These are phyloP conservation scores for Plemyria rubiginata DNA, from an alignment of 2,888 invertebrate genomes.

Conservation along the genomic window DNA sequence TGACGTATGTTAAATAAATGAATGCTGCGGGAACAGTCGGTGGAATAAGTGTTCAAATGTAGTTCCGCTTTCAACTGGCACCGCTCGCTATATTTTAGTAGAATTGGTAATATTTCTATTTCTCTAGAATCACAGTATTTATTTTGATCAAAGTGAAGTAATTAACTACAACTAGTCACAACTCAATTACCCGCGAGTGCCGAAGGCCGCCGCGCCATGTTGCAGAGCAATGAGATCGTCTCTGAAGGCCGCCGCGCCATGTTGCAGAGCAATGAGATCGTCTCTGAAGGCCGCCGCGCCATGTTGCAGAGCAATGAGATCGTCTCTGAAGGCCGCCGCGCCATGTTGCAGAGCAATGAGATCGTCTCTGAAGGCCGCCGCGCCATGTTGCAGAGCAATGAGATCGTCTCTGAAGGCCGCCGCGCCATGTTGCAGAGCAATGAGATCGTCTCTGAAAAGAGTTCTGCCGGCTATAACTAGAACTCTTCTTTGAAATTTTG, in stretches of 20 bases:
- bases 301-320: conserved; percentile 1
- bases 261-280: not conserved
- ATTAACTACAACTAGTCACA: no score
- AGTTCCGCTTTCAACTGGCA: no score
- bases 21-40: no score
- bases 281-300: conserved; percentile 1
- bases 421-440: not conserved
- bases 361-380: conserved; percentile 9
- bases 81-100: no score
- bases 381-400: not conserved
- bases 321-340: conserved; percentile 4
- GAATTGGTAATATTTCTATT: no score
- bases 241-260: conserved; percentile 1
- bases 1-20: no score
- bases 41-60: no score
- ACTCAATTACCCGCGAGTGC: no score
- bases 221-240: conserved; percentile 1
- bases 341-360: not conserved
- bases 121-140: no score
- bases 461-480: conserved; percentile 8
- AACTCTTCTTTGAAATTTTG: conserved; percentile 19
- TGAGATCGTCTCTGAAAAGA: conserved; percentile 10
- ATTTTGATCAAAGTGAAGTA: no score
- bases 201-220: no score
- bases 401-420: not conserved